Percentiles rank a stretch among this genome's conserved stretches.
phyloP scores from a whole-genome alignment of 2,888 invertebrate species.

The Plebejus melissa region DNA sequence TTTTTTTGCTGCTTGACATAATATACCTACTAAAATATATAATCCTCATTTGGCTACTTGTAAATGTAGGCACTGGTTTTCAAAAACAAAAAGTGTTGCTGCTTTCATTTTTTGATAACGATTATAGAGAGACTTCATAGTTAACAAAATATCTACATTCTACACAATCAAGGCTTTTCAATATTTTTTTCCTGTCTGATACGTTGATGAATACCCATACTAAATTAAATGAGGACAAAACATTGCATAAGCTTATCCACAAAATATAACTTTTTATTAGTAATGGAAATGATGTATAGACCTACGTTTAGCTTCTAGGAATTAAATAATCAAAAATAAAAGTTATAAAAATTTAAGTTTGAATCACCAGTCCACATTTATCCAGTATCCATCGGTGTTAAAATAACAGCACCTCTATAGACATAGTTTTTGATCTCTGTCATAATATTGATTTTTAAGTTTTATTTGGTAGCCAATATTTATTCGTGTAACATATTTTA shows the following conservation, averaged over 20 bases:
- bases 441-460: slow-evolving; percentile 5
- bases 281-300: too few species aligned
- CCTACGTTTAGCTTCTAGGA: too few species aligned
- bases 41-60: slow-evolving; percentile 1
- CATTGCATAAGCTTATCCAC: too few species aligned
- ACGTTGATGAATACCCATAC: too few species aligned
- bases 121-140: too few species aligned
- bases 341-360: too few species aligned
- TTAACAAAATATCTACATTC: too few species aligned
- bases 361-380: background rate
- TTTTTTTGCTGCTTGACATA: background rate
- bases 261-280: too few species aligned
- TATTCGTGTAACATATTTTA: background rate
- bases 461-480: slow-evolving; percentile 1
- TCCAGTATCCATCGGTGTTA: background rate
- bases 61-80: background rate
- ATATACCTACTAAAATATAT: background rate
- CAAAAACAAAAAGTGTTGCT: background rate
- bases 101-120: background rate
- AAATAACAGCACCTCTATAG: background rate
- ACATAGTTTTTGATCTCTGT: slow-evolving; percentile 1
- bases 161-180: too few species aligned
- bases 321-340: too few species aligned
- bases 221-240: too few species aligned
- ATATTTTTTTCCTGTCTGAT: too few species aligned